Evolutionary conservation across 2,797 vertebrate species (phyloP).

Genomic region (Cetoscarus ocellatus): DNA sequence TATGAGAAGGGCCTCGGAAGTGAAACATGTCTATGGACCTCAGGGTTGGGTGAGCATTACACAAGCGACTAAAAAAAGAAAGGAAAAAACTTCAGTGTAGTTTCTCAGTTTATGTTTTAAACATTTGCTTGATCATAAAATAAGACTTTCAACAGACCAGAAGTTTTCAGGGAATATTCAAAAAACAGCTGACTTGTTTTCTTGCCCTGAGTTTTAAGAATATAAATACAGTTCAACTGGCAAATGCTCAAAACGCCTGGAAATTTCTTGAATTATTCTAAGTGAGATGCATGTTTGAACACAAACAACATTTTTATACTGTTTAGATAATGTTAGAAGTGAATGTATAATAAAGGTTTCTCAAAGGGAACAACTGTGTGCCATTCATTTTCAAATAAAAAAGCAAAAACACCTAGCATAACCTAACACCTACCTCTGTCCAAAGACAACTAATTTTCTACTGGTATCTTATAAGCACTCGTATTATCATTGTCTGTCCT

Average conservation of each 20-base stretch:
- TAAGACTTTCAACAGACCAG: background rate
- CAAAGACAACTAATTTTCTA: background rate
- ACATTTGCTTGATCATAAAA: background rate
- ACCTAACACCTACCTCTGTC: background rate
- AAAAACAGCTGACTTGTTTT: background rate
- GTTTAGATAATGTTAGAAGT: too few species aligned
- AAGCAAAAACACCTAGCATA: background rate
- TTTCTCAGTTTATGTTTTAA: background rate
- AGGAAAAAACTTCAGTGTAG: background rate
- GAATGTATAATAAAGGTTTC: too few species aligned
- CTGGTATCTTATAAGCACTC: background rate
- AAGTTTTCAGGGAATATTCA: background rate
- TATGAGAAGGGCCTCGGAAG: constrained; percentile 94
- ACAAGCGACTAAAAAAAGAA: constrained; percentile 88
- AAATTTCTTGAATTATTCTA: too few species aligned
- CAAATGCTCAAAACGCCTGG: too few species aligned
- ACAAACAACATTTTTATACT: too few species aligned
- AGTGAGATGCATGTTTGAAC: too few species aligned
- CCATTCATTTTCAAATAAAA: too few species aligned
- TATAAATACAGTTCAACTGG: background rate
- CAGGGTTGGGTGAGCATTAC: constrained; percentile 91
- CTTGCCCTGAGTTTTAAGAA: background rate
- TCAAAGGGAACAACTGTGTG: too few species aligned
- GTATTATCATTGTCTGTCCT: background rate
- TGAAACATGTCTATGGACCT: constrained; percentile 97